Base-by-base conservation (phyloP, 2,797 vertebrate species). In the Cuculus canorus region DNA sequence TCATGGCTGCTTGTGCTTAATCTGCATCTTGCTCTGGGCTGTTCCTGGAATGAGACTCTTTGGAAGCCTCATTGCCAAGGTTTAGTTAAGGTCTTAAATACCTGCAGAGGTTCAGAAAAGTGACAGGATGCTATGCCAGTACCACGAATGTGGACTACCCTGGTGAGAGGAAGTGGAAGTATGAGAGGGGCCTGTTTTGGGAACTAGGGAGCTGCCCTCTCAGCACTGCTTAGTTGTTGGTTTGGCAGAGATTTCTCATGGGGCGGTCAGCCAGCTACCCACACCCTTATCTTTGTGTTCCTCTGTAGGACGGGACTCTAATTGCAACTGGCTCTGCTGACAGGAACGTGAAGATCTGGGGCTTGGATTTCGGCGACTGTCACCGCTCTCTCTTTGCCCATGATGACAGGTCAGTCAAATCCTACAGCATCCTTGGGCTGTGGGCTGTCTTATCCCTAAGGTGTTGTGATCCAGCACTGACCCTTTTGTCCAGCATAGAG, bases 271-370 rank as follows among this genome's bases (percentile, higher is more conserved):
- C 18, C 75, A 84, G 53, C 24, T 60, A 14, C 33, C 11, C 65
- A 52, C 30, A 19, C 5, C 16, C 9, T 28, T 96, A 19, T 85
- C 19, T 82, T 21, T 87, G 57, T 16, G 9, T 86, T 60, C 32
- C 30, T 64, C 18, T 88, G 1, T 95, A 99, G 99, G 99, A 99
- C 71, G 99, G 98, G 89, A 75, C 98, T 6, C 95, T 99, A 2
- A 99, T 99, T 75, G 99, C 98, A 14, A 99, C 99, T 0, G 99
- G 99, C 45, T 99, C 99, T 22, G 99, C 99, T 12, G 99, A 99
- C 96, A 98, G 99, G 66, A 99, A 99, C 30, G 98, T 99, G 94
- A 99, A 99, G 96, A 98, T 99, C 85, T 99, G 99, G 99, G 99
- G 99, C 68, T 93, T 99, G 97, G 99, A 99, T 96, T 99, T 99